Percentiles rank a stretch among this genome's conserved stretches.
phyloP scores from a whole-genome alignment of 30 jellyfish, hydroid and myxozoan genomes.

The Aurelia coerulea region DNA sequence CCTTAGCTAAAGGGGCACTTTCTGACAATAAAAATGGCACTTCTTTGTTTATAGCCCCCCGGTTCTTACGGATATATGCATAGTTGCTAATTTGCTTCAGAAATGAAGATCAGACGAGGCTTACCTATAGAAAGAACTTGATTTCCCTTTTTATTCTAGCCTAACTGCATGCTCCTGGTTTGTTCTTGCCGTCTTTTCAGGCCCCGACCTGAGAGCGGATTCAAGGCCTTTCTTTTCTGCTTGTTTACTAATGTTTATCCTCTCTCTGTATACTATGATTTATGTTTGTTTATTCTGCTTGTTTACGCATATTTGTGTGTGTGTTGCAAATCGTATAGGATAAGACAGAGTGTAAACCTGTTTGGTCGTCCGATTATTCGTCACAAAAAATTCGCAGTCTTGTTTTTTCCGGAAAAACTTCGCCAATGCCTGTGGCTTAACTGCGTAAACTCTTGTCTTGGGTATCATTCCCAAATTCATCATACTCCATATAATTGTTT shows the following conservation, averaged over 20 bases:
- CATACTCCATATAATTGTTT: neutral
- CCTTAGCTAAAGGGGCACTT: too few relatives aligned
- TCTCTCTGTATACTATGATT: neutral
- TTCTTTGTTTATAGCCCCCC: too few relatives aligned
- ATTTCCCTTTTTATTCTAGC: slow-evolving; percentile 35
- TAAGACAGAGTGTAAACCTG: slow-evolving; percentile 39
- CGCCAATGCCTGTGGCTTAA: slow-evolving; percentile 25
- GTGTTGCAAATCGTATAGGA: slow-evolving; percentile 30
- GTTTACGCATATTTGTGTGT: slow-evolving; percentile 30
- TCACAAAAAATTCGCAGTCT: slow-evolving; percentile 22
- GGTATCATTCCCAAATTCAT: neutral
- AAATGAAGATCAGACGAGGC: slow-evolving; percentile 46
- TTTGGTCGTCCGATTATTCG: slow-evolving; percentile 37
- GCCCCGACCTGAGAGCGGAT: slow-evolving; percentile 10
- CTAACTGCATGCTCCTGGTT: slow-evolving; percentile 47
- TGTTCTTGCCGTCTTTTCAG: slow-evolving; percentile 58
- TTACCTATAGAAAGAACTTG: slow-evolving; percentile 25
- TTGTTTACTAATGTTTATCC: too few relatives aligned
- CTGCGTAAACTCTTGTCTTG: slow-evolving; percentile 10
- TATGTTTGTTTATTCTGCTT: slow-evolving; percentile 21
- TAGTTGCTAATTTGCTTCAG: slow-evolving; percentile 45
- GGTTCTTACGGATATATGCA: neutral
- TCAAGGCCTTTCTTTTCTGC: too few relatives aligned
- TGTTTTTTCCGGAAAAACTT: slow-evolving; percentile 68
- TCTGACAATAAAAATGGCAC: too few relatives aligned